Conservation (phyloP, 2,113 vertebrate genomes). For the Candoia aspera region DNA sequence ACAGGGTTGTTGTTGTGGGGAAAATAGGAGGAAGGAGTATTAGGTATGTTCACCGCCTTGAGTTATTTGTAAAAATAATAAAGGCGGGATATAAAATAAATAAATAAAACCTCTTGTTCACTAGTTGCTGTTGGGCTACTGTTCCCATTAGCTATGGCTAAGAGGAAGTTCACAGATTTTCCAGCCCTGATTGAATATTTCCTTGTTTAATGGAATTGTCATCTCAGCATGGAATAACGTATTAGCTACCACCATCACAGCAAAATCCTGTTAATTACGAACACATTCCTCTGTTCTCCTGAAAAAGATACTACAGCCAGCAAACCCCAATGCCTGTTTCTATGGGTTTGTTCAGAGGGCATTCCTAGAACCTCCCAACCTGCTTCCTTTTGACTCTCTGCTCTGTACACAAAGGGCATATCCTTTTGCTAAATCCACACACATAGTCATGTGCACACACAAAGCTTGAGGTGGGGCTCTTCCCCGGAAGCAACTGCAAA, state of each 20-base stretch:
- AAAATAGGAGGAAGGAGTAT: too few relatives aligned
- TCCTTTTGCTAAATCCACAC: not conserved
- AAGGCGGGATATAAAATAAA: too few relatives aligned
- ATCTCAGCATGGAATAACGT: not conserved
- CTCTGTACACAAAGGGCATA: not conserved
- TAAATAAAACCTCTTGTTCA: too few relatives aligned
- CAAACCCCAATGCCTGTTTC: not conserved
- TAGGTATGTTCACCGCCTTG: too few relatives aligned
- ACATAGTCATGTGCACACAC: not conserved
- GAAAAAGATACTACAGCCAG: not conserved
- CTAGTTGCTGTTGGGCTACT: not conserved
- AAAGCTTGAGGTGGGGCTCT: not conserved
- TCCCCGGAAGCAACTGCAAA: slow-evolving; percentile 1
- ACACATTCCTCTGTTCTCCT: not conserved
- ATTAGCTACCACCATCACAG: not conserved
- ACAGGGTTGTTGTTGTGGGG: too few relatives aligned
- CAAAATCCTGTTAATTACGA: not conserved
- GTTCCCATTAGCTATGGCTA: not conserved
- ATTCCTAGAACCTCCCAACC: not conserved
- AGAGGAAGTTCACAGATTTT: not conserved
- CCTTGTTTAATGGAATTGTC: not conserved
- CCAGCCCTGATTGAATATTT: not conserved
- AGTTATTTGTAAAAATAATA: too few relatives aligned
- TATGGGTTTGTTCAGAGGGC: too few relatives aligned
- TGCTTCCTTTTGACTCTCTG: not conserved